Evolutionary conservation across 1,140 invertebrate species (phyloP).

Genomic region (Archivesica marissinica): DNA sequence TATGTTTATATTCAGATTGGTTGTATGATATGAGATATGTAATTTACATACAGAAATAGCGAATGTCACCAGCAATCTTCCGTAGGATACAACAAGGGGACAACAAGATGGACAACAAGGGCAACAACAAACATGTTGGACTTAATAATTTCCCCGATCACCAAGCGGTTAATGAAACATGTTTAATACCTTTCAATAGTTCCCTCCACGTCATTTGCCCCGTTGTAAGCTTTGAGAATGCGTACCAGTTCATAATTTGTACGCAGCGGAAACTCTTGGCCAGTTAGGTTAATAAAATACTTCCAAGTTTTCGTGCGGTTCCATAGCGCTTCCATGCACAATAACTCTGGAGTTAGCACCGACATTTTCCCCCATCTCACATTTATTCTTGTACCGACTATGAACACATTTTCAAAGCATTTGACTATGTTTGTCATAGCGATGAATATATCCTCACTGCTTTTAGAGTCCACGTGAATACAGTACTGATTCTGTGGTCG

Average conservation of each 20-base stretch:
- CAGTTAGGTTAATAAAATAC: constrained; percentile 79
- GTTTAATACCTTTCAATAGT: constrained; percentile 38
- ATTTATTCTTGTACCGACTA: constrained; percentile 65
- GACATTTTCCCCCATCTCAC: constrained; percentile 69
- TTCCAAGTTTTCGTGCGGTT: constrained; percentile 71
- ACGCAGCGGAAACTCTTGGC: constrained; percentile 79
- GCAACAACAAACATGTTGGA: too few species aligned
- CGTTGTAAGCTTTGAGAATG: constrained; percentile 75
- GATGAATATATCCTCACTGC: constrained; percentile 60
- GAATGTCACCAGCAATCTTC: too few species aligned
- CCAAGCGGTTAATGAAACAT: too few species aligned
- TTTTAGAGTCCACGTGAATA: constrained; percentile 79
- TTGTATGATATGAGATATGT: too few species aligned
- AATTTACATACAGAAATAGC: too few species aligned
- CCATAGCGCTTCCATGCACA: constrained; percentile 77
- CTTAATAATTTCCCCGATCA: too few species aligned
- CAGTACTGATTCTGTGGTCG: constrained; percentile 80
- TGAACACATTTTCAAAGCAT: constrained; percentile 72
- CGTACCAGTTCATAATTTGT: constrained; percentile 78
- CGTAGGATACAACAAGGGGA: too few species aligned
- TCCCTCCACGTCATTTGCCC: constrained; percentile 75
- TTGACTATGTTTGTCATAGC: constrained; percentile 65
- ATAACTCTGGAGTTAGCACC: constrained; percentile 73
- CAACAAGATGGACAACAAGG: too few species aligned
- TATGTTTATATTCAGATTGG: too few species aligned